Percentiles rank a stretch among this genome's conserved stretches.
Conservation (phyloP, 2,888 invertebrate species). For the Oligia strigilis region DNA sequence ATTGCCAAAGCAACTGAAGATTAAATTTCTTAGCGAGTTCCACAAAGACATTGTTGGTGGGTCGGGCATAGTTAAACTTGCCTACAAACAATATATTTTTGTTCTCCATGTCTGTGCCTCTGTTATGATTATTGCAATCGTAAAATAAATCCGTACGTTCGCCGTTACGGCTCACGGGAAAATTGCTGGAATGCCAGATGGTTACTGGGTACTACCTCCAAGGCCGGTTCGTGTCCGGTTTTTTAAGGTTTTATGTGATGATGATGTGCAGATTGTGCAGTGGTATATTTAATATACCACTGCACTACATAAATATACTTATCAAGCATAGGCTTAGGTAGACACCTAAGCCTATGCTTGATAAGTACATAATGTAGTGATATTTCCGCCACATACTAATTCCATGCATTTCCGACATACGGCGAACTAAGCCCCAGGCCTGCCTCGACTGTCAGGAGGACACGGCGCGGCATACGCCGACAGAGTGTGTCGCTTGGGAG, state of each 20-base stretch:
- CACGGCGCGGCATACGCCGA: too few relatives aligned
- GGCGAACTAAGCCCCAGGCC: background rate
- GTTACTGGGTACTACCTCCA: slow-evolving; percentile 46
- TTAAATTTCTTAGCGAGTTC: slow-evolving; percentile 62
- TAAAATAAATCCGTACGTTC: slow-evolving; percentile 64
- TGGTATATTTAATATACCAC: background rate
- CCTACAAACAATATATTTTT: slow-evolving; percentile 56
- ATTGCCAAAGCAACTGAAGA: slow-evolving; percentile 49
- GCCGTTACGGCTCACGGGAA: slow-evolving; percentile 52
- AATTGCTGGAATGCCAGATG: slow-evolving; percentile 66
- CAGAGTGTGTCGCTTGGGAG: too few relatives aligned
- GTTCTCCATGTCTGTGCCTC: slow-evolving; percentile 42
- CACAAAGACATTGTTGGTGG: slow-evolving; percentile 54
- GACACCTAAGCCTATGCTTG: too few relatives aligned
- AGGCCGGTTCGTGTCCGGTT: slow-evolving; percentile 20
- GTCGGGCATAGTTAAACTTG: slow-evolving; percentile 44
- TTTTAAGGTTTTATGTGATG: slow-evolving; percentile 15
- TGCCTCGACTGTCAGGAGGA: too few relatives aligned
- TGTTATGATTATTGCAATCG: slow-evolving; percentile 67
- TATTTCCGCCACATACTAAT: background rate
- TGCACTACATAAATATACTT: too few relatives aligned
- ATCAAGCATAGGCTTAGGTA: too few relatives aligned
- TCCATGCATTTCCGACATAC: background rate
- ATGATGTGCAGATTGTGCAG: background rate
- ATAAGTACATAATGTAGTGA: background rate